phyloP scores from a whole-genome alignment of 2,113 vertebrate genomes.

The Caloenas nicobarica region DNA sequence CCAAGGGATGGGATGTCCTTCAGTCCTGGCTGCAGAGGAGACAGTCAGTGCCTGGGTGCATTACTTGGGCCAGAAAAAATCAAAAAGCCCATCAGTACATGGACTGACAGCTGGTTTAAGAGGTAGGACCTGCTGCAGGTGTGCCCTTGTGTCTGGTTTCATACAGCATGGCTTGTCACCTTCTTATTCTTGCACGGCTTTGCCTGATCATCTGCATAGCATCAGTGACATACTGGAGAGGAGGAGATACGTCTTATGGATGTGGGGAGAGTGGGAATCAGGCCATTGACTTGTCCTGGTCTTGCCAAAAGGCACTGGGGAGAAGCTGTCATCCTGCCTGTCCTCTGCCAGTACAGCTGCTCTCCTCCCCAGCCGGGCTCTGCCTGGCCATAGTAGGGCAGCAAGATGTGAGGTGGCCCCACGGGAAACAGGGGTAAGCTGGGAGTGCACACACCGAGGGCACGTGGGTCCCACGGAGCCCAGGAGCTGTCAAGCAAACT shows the following conservation, averaged over 20 bases:
- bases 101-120: not conserved
- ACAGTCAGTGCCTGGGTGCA: accelerated
- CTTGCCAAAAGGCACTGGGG: not conserved
- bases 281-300: not conserved
- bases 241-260: accelerated
- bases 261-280: not conserved
- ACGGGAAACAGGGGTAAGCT: accelerated
- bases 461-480: accelerated
- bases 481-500: not conserved
- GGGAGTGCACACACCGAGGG: accelerated
- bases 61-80: not conserved
- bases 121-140: not conserved
- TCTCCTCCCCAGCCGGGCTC: not conserved
- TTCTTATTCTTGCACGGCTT: not conserved
- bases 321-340: not conserved
- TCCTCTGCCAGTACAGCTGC: not conserved
- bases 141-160: not conserved
- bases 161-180: not conserved
- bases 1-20: not conserved
- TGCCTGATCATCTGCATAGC: accelerated
- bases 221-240: not conserved
- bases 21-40: not conserved
- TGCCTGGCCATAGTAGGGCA: not conserved
- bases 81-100: accelerated
- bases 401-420: not conserved